phyloP scores from a whole-genome alignment of 2,888 invertebrate genomes.

The Steinernema carpocapsae region DNA sequence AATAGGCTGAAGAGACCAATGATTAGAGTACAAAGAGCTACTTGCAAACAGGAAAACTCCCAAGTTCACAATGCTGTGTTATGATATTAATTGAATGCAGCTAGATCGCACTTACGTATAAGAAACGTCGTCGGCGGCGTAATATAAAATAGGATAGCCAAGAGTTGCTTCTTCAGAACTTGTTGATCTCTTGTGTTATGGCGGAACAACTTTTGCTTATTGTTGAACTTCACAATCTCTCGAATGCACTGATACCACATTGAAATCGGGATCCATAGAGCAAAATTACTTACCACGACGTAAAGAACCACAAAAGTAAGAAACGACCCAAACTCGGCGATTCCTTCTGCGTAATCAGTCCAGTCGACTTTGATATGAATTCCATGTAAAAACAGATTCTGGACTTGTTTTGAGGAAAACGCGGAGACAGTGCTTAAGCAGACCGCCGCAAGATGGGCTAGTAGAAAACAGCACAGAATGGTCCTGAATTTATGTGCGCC shows the following conservation, averaged over 20 bases:
- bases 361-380: neutral
- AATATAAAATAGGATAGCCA: neutral
- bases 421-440: neutral
- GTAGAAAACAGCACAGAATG: neutral
- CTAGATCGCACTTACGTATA: neutral
- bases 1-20: neutral
- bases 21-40: neutral
- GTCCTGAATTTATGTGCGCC: neutral
- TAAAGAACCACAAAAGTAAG: neutral
- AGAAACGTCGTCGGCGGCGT: neutral
- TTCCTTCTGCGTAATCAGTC: conserved; percentile 10
- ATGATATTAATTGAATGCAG: neutral
- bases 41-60: neutral
- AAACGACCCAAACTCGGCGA: neutral
- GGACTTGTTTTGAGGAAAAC: neutral
- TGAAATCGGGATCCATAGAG: too few species aligned
- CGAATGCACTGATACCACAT: neutral
- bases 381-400: neutral
- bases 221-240: conserved; percentile 7
- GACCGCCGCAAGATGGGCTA: neutral
- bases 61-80: too few species aligned
- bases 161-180: neutral
- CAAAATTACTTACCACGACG: conserved; percentile 11
- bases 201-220: neutral
- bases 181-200: neutral